Conservation (phyloP, 2,113 vertebrate species). For the Cavia aperea region DNA sequence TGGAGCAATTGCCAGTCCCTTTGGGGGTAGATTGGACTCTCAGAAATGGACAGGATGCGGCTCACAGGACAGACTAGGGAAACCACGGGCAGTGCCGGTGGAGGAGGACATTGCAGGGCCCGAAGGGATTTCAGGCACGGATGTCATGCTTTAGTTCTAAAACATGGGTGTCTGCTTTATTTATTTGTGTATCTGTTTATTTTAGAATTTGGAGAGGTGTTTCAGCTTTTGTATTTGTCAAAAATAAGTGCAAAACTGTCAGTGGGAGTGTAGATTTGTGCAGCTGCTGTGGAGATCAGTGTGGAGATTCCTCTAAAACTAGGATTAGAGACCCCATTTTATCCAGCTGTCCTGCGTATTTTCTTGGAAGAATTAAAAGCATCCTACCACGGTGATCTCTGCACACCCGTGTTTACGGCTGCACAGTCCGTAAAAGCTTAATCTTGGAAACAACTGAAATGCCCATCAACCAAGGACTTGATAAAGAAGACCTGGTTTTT, state of each 20-base stretch:
- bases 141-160: background rate
- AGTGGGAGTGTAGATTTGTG: background rate
- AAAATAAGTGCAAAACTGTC: background rate
- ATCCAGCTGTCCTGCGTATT: background rate
- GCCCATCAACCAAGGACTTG: too few species aligned
- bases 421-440: background rate
- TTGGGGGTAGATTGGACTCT: background rate
- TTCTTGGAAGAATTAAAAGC: background rate
- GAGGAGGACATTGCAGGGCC: background rate
- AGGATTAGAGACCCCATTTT: background rate
- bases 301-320: background rate
- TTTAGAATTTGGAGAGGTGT: background rate
- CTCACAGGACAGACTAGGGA: background rate
- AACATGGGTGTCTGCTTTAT: background rate
- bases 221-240: background rate
- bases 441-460: background rate
- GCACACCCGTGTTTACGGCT: background rate
- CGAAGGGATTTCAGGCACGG: rapidly evolving
- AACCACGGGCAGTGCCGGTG: background rate
- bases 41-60: background rate
- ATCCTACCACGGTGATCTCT: background rate
- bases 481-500: too few species aligned
- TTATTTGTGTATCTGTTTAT: background rate
- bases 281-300: background rate
- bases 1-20: rapidly evolving